A percentile compares a stretch with the other conserved stretches of the same genome.
Conservation (phyloP, 2,888 invertebrate species). For the Flexamia atlantica region DNA sequence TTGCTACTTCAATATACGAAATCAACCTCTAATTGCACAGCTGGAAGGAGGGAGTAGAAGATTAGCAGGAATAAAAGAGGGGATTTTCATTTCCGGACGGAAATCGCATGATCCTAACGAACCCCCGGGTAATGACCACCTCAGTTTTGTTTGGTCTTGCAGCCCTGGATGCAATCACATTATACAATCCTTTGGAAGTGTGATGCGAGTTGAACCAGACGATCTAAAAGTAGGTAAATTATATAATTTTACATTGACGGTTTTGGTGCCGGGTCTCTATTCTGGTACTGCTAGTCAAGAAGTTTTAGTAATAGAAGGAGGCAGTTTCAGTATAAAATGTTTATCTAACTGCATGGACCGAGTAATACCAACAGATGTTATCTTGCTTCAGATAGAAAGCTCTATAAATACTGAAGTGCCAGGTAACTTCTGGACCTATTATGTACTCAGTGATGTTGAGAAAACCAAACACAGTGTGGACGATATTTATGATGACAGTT, state of each 20-base stretch:
- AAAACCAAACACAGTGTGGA: neutral
- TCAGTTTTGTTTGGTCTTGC: neutral
- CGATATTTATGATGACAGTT: neutral
- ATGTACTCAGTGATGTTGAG: neutral
- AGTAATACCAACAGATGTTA: neutral
- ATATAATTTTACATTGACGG: neutral
- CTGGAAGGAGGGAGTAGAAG: conserved; percentile 2
- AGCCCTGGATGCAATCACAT: neutral
- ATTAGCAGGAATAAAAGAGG: neutral
- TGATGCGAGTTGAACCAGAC: neutral
- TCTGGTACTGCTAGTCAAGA: neutral
- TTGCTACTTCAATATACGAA: neutral
- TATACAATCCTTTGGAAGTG: neutral
- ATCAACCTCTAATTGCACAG: neutral
- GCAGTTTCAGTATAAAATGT: neutral
- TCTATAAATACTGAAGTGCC: neutral
- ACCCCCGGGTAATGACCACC: neutral
- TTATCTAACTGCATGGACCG: neutral
- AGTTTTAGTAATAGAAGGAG: neutral
- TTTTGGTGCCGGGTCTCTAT: neutral
- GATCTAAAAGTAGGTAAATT: neutral
- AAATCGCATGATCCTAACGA: neutral
- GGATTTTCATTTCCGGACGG: neutral
- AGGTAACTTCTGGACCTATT: neutral
- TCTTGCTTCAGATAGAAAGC: neutral